Percentiles rank a stretch among this genome's conserved stretches.
These are phyloP conservation scores for Microcebus griseorufus DNA, from an alignment of 2,113 vertebrate species.

Conservation along the genomic window DNA sequence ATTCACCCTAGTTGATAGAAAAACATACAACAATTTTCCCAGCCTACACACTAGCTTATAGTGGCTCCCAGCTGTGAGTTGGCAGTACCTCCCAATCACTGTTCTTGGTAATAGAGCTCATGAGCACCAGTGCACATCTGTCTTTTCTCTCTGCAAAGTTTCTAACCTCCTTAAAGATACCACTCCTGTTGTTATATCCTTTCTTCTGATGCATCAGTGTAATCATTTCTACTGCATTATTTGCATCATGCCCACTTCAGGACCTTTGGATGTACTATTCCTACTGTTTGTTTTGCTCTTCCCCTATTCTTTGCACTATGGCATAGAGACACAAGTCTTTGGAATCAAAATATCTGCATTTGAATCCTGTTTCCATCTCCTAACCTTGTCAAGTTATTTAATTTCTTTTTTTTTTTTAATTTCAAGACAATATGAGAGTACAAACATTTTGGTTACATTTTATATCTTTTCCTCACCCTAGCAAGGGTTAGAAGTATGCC, in stretches of 20 bases:
- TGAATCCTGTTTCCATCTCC: neutral
- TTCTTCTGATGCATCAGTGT: neutral
- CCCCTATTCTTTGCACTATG: neutral
- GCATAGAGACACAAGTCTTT: neutral
- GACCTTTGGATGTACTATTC: neutral
- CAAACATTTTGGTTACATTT: too few relatives aligned
- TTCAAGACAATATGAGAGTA: too few relatives aligned
- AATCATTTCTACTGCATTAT: neutral
- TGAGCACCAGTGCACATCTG: neutral
- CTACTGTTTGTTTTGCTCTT: neutral
- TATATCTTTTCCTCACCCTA: too few relatives aligned
- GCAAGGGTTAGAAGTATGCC: too few relatives aligned
- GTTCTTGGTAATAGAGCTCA: neutral
- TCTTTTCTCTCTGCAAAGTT: neutral
- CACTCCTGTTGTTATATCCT: neutral
- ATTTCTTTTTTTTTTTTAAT: neutral
- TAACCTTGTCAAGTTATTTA: neutral
- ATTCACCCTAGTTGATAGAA: neutral
- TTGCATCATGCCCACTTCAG: neutral
- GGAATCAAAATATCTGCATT: neutral
- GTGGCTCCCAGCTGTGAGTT: neutral
- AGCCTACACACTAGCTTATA: neutral
- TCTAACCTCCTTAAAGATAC: neutral
- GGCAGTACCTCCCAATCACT: neutral
- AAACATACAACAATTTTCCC: neutral